Conservation (phyloP, 2,797 vertebrate species). For the Protosalanx chinensis region DNA sequence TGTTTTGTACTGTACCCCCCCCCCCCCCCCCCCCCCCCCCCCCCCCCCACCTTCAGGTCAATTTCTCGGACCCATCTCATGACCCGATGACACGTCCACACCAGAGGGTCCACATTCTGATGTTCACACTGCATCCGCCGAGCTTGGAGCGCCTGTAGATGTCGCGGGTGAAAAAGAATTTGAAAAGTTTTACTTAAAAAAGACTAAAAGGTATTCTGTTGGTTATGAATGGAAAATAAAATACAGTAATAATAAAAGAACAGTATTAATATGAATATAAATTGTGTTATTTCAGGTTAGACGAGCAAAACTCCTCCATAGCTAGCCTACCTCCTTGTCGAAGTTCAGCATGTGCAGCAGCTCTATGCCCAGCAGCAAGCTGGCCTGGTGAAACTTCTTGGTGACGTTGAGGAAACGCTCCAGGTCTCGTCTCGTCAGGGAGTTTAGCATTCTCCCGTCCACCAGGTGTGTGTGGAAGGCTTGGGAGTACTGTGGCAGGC, state of each 20-base stretch:
- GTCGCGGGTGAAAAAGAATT: background rate
- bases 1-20: background rate
- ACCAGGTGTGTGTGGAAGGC: conserved; percentile 81
- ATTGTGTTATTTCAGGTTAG: background rate
- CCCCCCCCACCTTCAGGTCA: conserved; percentile 80
- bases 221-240: background rate
- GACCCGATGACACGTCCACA: conserved; percentile 85
- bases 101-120: conserved; percentile 78
- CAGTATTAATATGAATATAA: background rate
- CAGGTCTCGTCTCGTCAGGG: conserved; percentile 80
- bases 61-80: conserved; percentile 84
- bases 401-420: conserved; percentile 77
- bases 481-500: conserved; percentile 83
- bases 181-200: no score
- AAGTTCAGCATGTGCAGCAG: conserved; percentile 81
- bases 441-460: conserved; percentile 81
- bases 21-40: conserved; percentile 43
- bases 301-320: background rate
- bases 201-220: no score
- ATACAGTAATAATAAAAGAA: background rate
- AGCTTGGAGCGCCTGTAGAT: conserved; percentile 74
- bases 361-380: conserved; percentile 82
- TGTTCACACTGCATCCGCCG: conserved; percentile 79
- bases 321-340: conserved; percentile 77
- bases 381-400: conserved; percentile 82